Percentiles rank a stretch among this genome's conserved stretches.
Evolutionary conservation across 2,797 vertebrate species (phyloP).

Genomic region (Gambusia yucatana): DNA sequence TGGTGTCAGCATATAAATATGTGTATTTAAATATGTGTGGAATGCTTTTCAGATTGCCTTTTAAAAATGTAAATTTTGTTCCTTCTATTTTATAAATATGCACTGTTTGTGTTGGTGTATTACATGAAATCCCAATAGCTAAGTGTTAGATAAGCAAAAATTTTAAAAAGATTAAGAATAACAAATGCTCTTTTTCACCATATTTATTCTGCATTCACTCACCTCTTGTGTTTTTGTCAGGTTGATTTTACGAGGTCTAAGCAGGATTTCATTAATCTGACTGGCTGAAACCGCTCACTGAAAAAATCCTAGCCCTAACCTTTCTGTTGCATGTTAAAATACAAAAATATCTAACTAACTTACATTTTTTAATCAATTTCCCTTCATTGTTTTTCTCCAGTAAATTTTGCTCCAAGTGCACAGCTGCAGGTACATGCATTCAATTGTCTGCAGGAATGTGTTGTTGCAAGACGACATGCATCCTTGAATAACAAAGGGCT

Average conservation of each 20-base stretch:
- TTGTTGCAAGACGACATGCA: slow-evolving; percentile 29
- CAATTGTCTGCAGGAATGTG: slow-evolving; percentile 57
- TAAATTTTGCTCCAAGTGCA: slow-evolving; percentile 4
- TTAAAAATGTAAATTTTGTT: background rate
- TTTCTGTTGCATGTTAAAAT: background rate
- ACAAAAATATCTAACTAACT: background rate
- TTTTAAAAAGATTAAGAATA: background rate
- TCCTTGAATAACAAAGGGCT: slow-evolving; percentile 58
- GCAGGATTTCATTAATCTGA: background rate
- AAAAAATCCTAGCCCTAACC: background rate
- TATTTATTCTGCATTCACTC: background rate
- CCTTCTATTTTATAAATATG: background rate
- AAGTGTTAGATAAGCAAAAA: background rate
- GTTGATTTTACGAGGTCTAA: background rate
- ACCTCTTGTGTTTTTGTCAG: background rate
- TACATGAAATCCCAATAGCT: background rate
- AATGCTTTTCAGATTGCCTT: background rate
- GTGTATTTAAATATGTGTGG: background rate
- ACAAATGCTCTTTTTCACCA: background rate
- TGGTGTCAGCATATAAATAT: background rate
- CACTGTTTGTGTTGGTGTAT: background rate
- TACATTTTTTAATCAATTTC: background rate
- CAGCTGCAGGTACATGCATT: slow-evolving; percentile 34
- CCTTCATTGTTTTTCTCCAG: background rate
- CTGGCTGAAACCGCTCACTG: background rate